Base-by-base conservation (phyloP, 2,797 vertebrate genomes). In the Myotis daubentonii region DNA sequence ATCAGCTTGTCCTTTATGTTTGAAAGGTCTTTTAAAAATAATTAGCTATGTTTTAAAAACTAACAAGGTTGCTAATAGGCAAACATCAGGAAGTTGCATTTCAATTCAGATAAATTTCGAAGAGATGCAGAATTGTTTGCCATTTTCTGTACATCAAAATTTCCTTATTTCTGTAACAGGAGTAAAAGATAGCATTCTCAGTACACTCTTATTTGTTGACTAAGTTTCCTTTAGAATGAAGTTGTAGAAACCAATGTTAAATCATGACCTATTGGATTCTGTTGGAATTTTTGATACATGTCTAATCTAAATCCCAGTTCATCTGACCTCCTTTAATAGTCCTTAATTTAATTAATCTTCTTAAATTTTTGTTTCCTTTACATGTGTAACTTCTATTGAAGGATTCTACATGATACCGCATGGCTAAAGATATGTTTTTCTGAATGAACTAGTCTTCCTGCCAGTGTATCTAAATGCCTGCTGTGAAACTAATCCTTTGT, bases 71-170 rank as follows among this genome's bases (percentile, higher is more conserved):
- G n/a, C 66, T 87, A 88, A 92, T n/a, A 68, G 66, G 20, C 22
- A 90, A 94, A 76, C 8, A 79, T 72, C 38, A 83, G 51, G n/a
- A 95, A 92, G 41, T 41, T 92, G 2, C 22, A 65, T 80, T 92
- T 90, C 23, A 93, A 86, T 91, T 92, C 71, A 86, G 41, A 65
- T 86, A 95, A 96, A 95, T 49, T 66, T 91, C 70, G 84, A 74
- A 88, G 60, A 74, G n/a, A 66, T 76, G 66, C 20, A 30, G n/a
- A 16, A 9, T 75, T 30, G 94, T 76, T 47, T 92, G 36, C 11
- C 70, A 92, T 60, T 93, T 95, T 89, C 78, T 93, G 4, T 28
- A 84, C 23, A 90, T 84, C 70, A 90, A 88, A 65, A 49, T 89
- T 89, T 89, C 84, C 44, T 91, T 74, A 71, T 55, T 85, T 36